Percentiles rank a stretch among this genome's conserved stretches.
These are phyloP conservation scores for Scomber japonicus DNA, from an alignment of 2,113 vertebrate genomes.

Conservation along the genomic window DNA sequence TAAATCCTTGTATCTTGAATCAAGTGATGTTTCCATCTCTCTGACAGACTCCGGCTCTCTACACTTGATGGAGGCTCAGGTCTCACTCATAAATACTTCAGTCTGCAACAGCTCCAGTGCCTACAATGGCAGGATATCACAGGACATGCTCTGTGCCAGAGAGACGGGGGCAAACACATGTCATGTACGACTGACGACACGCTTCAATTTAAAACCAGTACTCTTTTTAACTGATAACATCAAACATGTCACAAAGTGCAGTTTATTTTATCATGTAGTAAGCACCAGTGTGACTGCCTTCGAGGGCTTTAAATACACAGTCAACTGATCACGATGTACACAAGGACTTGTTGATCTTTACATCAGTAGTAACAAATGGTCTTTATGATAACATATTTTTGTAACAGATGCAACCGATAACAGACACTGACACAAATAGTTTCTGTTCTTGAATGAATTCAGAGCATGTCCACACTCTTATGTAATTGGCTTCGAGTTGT, in stretches of 20 bases:
- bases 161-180: conserved; percentile 29
- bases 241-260: neutral
- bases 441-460: conserved; percentile 45
- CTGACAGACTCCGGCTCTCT: conserved; percentile 41
- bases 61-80: conserved; percentile 59
- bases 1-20: neutral
- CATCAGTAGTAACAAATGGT: neutral
- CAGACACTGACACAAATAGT: neutral
- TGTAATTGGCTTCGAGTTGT: conserved; percentile 35
- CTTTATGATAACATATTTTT: conserved; percentile 13
- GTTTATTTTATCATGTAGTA: neutral
- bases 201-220: neutral
- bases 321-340: neutral
- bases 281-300: neutral
- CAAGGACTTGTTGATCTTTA: neutral
- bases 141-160: conserved; percentile 69
- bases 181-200: conserved; percentile 43
- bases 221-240: neutral
- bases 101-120: conserved; percentile 53
- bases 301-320: neutral
- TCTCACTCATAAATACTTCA: conserved; percentile 43
- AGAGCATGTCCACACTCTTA: conserved; percentile 43
- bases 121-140: conserved; percentile 58
- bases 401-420: no score
- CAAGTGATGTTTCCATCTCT: neutral